Conservation (phyloP, 2,113 vertebrate species). For the Muscicapa adusta region DNA sequence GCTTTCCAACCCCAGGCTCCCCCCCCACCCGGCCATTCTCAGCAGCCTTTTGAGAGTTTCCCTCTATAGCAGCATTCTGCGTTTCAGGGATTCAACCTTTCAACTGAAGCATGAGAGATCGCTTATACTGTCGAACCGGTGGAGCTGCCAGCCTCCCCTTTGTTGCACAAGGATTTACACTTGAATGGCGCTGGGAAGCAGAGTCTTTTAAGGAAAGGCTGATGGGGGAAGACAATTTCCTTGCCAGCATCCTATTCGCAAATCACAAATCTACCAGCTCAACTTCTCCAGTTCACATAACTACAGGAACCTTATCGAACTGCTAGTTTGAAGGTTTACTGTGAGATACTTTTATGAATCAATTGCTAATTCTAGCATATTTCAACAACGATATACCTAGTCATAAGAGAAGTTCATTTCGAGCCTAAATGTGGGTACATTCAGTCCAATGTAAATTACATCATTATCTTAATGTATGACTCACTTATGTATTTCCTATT, state of each 20-base stretch:
- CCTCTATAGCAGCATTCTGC: neutral
- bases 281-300: neutral
- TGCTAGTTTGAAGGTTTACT: neutral
- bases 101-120: slow-evolving; percentile 24
- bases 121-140: slow-evolving; percentile 13
- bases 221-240: neutral
- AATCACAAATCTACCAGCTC: neutral
- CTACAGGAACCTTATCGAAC: neutral
- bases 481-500: neutral
- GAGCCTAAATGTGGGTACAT: neutral
- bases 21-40: neutral
- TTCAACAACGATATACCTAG: neutral
- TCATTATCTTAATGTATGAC: neutral
- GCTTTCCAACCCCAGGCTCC: neutral
- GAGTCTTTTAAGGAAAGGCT: neutral
- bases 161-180: slow-evolving; percentile 32
- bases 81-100: slow-evolving; percentile 31
- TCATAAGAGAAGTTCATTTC: neutral
- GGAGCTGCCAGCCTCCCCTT: slow-evolving; percentile 24
- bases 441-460: neutral
- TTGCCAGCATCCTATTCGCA: neutral
- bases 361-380: neutral
- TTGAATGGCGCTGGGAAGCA: slow-evolving; percentile 2
- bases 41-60: slow-evolving; percentile 15
- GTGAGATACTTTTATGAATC: neutral